Base-by-base conservation (phyloP, 2,888 invertebrate genomes). In the Zeuzera pyrina region DNA sequence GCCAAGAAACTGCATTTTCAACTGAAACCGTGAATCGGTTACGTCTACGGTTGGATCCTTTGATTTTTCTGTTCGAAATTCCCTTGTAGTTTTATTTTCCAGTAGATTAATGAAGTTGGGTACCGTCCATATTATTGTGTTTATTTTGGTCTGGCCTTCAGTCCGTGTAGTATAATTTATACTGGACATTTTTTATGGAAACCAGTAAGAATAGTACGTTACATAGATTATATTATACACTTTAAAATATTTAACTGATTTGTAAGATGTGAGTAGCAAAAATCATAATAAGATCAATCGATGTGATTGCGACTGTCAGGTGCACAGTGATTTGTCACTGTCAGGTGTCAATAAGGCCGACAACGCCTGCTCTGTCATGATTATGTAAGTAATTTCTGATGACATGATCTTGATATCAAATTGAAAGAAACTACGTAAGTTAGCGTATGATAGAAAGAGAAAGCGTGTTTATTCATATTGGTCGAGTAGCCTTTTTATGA, bases 1-100 rank as follows among this genome's bases (percentile, higher is more conserved):
- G 1, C 83, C 83, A 22, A 77, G 43, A 37, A 81, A 76, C 34
- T 70, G 67, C 68, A 83, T 78, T 51, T 81, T 83, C 15, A 81
- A 42, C 41, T 77, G 73, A 34, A 81, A 79, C 33, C 58, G 56
- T 2, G 64, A 57, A 30, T 69, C 61, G 2, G 47, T 32, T 2
- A 49, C 25, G 11, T 63, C 59, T 11, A 36, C 37, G 15, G 38
- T 38, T 1, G 57, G 39, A 34, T 71, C 67, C 38, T 65, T 65
- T 0, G 55, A 48, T 41, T 65, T 71, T 24, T 69, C 66, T 0
- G 74, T 71, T 10, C 78, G 71, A 38, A 78, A 68, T 39, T 81
- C 81, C 27, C 65, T 49, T 2, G 47, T 58, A 2, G 51, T 51
- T 52, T 73, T 79, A 35, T 68, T 70, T 40, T 73, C 70, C 16